Evolutionary conservation across 2,888 invertebrate species (phyloP).

Genomic region (Cantharis nigra): DNA sequence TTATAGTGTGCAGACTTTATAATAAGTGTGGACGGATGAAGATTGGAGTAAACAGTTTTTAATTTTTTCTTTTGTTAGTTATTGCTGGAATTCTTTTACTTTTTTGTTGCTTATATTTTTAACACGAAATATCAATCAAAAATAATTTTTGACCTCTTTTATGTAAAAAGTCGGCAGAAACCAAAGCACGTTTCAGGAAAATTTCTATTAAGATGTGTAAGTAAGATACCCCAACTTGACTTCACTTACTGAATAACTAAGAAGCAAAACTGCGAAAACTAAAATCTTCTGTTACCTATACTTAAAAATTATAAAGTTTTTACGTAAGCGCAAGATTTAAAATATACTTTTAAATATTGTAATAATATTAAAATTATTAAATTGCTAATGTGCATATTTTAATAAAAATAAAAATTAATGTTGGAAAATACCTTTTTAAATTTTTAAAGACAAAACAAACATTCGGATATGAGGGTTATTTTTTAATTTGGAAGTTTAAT

Average conservation of each 20-base stretch:
- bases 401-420: background rate
- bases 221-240: conserved; percentile 21
- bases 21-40: conserved; percentile 5
- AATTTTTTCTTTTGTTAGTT: background rate
- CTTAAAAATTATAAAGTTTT: background rate
- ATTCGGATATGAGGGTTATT: background rate
- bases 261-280: conserved; percentile 20
- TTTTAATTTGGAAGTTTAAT: background rate
- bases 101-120: background rate
- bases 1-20: conserved; percentile 3
- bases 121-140: background rate
- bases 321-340: too few species aligned
- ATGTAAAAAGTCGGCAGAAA: background rate
- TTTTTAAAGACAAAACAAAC: background rate
- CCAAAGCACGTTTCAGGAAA: conserved; percentile 14
- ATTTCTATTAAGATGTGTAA: conserved; percentile 28
- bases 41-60: background rate
- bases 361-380: too few species aligned
- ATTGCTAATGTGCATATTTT: too few species aligned
- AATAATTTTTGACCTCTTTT: background rate
- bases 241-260: conserved; percentile 17
- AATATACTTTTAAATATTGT: too few species aligned
- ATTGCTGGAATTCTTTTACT: background rate
- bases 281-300: conserved; percentile 16
- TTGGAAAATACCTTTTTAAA: background rate